These are phyloP conservation scores for Melangyna quadrimaculata DNA, from an alignment of 2,888 invertebrate species.

Conservation along the genomic window DNA sequence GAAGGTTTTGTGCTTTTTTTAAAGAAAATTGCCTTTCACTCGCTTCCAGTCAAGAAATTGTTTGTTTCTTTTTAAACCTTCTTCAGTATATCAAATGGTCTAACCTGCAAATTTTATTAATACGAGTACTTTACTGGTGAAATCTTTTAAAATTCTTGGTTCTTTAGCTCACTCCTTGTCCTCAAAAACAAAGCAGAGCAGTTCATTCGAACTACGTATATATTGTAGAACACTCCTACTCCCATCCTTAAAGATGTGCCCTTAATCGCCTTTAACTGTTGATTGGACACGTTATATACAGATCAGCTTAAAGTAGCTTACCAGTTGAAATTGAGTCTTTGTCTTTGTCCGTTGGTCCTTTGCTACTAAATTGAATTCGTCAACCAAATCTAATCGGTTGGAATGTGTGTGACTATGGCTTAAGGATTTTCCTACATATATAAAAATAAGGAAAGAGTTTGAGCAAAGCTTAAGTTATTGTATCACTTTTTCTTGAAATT, in stretches of 20 bases:
- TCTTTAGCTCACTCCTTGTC: conserved; percentile 2
- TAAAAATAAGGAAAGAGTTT: too few species aligned
- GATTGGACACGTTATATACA: conserved; percentile 46
- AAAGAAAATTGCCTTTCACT: too few species aligned
- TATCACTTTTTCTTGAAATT: conserved; percentile 26
- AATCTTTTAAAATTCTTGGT: neutral
- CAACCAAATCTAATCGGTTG: conserved; percentile 52
- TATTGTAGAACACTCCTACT: neutral
- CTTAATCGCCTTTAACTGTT: neutral
- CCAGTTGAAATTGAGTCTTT: conserved; percentile 43
- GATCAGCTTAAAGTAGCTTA: conserved; percentile 57
- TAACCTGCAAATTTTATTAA: neutral
- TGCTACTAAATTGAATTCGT: conserved; percentile 51
- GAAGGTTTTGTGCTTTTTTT: too few species aligned
- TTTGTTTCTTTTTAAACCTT: too few species aligned
- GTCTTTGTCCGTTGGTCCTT: neutral
- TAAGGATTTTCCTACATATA: neutral
- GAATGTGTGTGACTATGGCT: neutral
- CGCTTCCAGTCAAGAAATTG: too few species aligned
- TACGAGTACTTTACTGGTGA: neutral
- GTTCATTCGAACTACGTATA: too few species aligned
- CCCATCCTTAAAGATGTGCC: neutral
- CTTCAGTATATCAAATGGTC: neutral
- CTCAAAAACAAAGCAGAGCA: conserved; percentile 17
- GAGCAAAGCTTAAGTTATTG: conserved; percentile 28